Evolutionary conservation across 1,140 invertebrate genomes (phyloP), one percentile per base, ranked within the genome.

Genomic region (Aphis craccivora): DNA sequence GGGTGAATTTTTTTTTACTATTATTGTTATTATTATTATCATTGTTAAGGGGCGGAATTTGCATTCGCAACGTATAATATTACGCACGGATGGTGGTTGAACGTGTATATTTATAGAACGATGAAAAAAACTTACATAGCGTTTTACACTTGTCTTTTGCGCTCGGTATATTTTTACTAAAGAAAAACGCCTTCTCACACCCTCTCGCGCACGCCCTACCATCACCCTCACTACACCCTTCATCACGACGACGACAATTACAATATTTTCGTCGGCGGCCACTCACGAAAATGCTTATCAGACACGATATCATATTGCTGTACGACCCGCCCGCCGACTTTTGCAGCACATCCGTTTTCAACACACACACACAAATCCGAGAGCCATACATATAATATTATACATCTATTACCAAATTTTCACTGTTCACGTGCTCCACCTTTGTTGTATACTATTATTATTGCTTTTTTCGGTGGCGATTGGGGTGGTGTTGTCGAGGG

Each of bases 111-210:
- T 51, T 53, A 53, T 22, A 2, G 20, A 76, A 25, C 20, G n/a
- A 23, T 1, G 87, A 40, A 89, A 89, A 89, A 55, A 55, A 37
- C 23, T 37, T 40, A 43, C 48, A 18, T 40, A 25, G 48, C 91
- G 76, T 92, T 92, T 92, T 92, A 92, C 91, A 83, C 91, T 48
- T 83, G 60, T 83, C 43, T 83, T 81, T 92, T 91, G 14, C 30
- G 18, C n/a, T n/a, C 22, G n/a, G 48, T 53, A 53, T 89, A 89
- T 55, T 55, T 89, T 89, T 53, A 51, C 48, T 14, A 2, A 11
- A 23, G n/a, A 89, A 55, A 51, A 89, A 89, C 88, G 48, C 88
- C 51, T 55, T 40, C 23, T 53, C 51, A 35, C 88, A 55, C 48
- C 48, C 88, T 9, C 88, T 55, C 35, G 0, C 48, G 25, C 30